Evolutionary conservation across 2,113 vertebrate species (phyloP), one percentile per base, ranked within the genome.

Genomic region (Cepphus grylle): DNA sequence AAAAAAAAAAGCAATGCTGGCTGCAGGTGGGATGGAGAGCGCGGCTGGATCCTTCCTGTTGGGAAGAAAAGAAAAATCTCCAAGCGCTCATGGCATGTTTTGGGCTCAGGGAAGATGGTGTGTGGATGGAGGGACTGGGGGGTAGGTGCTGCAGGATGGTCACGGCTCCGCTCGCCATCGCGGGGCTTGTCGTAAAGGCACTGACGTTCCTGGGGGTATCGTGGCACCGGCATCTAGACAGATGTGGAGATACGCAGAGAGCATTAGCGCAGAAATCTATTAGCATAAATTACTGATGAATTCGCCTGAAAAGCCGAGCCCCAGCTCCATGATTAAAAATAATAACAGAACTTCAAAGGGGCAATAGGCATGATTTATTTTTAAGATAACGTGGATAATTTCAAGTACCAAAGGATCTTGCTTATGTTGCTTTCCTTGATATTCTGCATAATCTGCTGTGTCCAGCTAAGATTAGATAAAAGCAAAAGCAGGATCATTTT

Each of bases 291-390:
- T 95, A 88, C 91, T 87, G 65, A 85, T 29, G 61, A 62, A 94
- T 81, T 61, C 77, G 93, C 89, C 88, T 84, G 50, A 89, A 93
- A 83, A 94, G 34, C 81, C 73, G 43, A 56, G 65, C 66, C 61
- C 30, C 73, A 81, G 50, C 94, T 91, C 88, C 21, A 0, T 3
- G 56, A 67, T 87, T 94, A 91, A 88, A 96, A 91, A 92, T 76
- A 88, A 71, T 65, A 89, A 87, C 81, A 70, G 90, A 90, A 96
- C 96, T 96, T 97, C 96, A 96, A 97, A 96, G 94, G 94, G 94
- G 82, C 93, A 92, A 79, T 19, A 77, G 89, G 84, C 95, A 45
- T 29, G 91, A 94, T 85, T 91, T 94, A 52, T 89, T 92, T 81
- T 82, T 43, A 32, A 95, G 94, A 96, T 94, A 96, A 94, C 53